phyloP scores from a whole-genome alignment of 2,797 vertebrate genomes.

The Sus cebifrons region DNA sequence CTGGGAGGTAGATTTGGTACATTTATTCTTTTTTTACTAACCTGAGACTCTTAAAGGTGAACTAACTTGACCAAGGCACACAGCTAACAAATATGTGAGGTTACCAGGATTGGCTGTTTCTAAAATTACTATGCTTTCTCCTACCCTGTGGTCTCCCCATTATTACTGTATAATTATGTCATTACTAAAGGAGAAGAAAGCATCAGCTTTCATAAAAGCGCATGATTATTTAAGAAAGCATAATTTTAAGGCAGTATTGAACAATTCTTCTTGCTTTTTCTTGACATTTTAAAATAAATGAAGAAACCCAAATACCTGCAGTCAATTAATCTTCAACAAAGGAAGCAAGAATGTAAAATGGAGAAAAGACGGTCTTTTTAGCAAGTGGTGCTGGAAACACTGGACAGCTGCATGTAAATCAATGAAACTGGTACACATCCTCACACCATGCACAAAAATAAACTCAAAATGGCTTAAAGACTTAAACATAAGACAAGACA shows the following conservation, averaged over 20 bases:
- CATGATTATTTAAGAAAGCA: constrained; percentile 50
- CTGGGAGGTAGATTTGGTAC: neutral
- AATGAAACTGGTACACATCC: no score
- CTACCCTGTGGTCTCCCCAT: neutral
- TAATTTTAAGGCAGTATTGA: constrained; percentile 44
- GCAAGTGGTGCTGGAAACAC: no score
- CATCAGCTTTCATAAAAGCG: constrained; percentile 10
- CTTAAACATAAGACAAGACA: no score
- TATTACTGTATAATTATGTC: neutral
- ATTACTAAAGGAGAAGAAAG: neutral
- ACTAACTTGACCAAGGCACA: constrained; percentile 34
- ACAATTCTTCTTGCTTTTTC: constrained; percentile 45
- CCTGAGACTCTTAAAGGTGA: constrained; percentile 21
- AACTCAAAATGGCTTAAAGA: no score
- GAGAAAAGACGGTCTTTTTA: no score
- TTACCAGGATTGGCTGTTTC: constrained; percentile 42
- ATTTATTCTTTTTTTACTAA: constrained; percentile 41
- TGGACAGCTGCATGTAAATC: no score
- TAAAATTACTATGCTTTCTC: neutral
- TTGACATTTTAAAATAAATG: constrained; percentile 61
- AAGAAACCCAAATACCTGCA: neutral
- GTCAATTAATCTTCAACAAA: no score
- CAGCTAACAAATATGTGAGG: constrained; percentile 29
- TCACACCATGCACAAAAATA: no score
- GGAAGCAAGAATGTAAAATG: no score